Evolutionary conservation across 2,113 vertebrate genomes (phyloP).

Genomic region (Athene cunicularia): DNA sequence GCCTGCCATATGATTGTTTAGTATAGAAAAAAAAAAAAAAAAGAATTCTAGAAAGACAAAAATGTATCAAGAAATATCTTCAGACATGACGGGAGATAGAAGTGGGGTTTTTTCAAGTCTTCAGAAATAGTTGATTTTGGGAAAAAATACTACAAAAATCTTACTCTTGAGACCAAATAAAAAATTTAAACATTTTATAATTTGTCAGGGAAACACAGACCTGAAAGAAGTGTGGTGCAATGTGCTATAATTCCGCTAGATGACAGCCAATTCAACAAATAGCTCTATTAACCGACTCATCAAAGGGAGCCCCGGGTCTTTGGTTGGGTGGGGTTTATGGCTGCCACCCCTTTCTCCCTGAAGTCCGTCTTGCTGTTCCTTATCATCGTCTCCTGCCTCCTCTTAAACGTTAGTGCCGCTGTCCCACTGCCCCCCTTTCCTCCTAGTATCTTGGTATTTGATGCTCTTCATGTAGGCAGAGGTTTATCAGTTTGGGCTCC

Average conservation of each 20-base stretch:
- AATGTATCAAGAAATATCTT: not conserved
- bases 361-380: not conserved
- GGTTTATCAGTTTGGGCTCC: not conserved
- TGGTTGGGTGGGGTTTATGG: accelerated
- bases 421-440: not conserved
- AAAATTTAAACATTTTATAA: not conserved
- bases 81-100: accelerated
- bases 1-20: not conserved
- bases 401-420: not conserved
- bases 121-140: not conserved
- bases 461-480: accelerated
- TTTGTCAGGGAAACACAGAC: not conserved
- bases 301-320: accelerated
- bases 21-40: not conserved
- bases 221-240: not conserved
- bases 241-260: not conserved
- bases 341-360: not conserved
- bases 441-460: not conserved
- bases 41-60: not conserved
- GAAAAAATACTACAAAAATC: not conserved
- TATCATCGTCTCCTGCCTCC: not conserved
- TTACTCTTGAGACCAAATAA: not conserved
- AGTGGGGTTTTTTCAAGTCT: not conserved
- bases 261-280: not conserved
- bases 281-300: accelerated